Evolutionary conservation across 2,797 vertebrate genomes (phyloP), one percentile per base, ranked within the genome.

Genomic region (Rhyacichthys aspro): DNA sequence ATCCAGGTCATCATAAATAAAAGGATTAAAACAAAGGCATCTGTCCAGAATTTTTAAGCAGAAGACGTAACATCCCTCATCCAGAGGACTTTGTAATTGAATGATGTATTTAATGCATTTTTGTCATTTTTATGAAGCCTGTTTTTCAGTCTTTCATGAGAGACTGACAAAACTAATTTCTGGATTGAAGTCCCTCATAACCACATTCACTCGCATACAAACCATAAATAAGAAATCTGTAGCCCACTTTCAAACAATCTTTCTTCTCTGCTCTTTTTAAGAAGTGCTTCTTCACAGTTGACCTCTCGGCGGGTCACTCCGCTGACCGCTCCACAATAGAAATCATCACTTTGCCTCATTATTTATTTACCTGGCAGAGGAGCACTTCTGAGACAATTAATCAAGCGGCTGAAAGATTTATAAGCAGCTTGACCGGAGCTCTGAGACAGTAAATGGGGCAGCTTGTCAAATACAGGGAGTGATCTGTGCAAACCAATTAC

Each of bases 301-400:
- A 88, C 80, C 85, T 85, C 63, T 60, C 1, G 0, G 55, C 55
- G 15, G 82, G 83, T 85, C 81, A 83, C 57, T 43, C 60, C 39
- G 77, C 82, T 74, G 79, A 85, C 76, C 78, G 79, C 83, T 85
- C 85, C 81, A 82, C 80, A 90, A 82, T 62, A 81, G 81, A 89
- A 88, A 85, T 86, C 76, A 87, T 87, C 75, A 63, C 81, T 80
- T 77, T 56, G 55, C 7, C 83, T 88, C 85, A 90, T 90, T 87
- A 90, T 88, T 89, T 90, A 91, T 90, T 90, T 88, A 91, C 84
- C 83, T 87, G 77, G 77, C 72, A 58, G 73, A 74, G 79, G 67
- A 81, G 83, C 84, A 82, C 82, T 90, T 87, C 73, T 84, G 73
- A 87, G 83, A 86, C 88, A 81, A 89, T 91, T 90, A 88, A 91